Evolutionary conservation across 2,797 vertebrate genomes (phyloP), one percentile per base, ranked within the genome.

Genomic region (Brachyrhaphis roseni): DNA sequence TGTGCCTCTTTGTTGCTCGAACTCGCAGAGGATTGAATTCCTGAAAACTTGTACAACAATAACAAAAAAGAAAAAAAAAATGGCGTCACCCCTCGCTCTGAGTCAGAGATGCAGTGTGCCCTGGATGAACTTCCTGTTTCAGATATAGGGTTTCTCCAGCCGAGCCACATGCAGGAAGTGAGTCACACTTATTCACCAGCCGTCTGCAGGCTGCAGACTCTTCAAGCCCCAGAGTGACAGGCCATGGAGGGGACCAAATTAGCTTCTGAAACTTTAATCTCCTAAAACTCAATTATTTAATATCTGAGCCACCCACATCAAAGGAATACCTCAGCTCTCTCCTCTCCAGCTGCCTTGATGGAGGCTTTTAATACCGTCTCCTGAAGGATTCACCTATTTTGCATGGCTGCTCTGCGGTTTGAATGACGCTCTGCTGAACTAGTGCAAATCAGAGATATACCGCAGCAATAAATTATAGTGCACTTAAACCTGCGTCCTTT

Each of bases 181-280:
- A 95, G 91, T 94, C 94, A 95, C 85, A 85, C 82, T 89, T 91
- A 87, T 91, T 94, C 91, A 89, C 82, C 86, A 89, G 89, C 85
- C 81, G 81, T 90, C 91, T 92, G 89, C 89, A 88, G 87, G 81
- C 92, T 92, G 90, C 87, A 90, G 89, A 90, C 86, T 85, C 81
- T 66, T 82, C 80, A 8, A 85, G 88, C 87, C 89, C 84, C 79
- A 76, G 88, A 91, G 94, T 93, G 92, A 93, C 91, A 84, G 87
- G 90, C 86, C 26, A 70, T 80, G 88, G 86, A 87, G 84, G 87
- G 85, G 89, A 90, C 85, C 84, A 92, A 95, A 95, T 94, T 94
- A 94, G 90, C 94, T 91, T 79, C 91, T 94, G 92, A 94, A 94
- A 95, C 93, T 95, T 95, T 95, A 92, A 96, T 95, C 93, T 94